A percentile compares a stretch with the other conserved stretches of the same genome.
These are phyloP conservation scores for Porites rus DNA, from an alignment of 92 coral and sea anemone species.

Conservation along the genomic window DNA sequence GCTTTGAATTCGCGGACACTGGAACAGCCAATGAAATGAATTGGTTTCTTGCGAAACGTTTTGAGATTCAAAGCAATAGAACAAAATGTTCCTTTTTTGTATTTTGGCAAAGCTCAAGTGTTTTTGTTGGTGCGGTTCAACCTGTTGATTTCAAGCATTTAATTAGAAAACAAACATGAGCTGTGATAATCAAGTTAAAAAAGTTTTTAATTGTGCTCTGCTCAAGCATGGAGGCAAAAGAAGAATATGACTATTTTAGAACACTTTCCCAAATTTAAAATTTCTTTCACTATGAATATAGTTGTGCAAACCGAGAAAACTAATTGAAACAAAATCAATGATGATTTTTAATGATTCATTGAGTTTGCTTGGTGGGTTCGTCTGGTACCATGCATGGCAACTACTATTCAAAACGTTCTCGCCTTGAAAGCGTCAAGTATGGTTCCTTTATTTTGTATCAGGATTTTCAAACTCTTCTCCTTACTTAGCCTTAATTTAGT, in stretches of 20 bases:
- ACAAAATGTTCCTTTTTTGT: background rate
- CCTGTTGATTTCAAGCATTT: slow-evolving; percentile 39
- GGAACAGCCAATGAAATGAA: too few species aligned
- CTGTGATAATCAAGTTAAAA: too few species aligned
- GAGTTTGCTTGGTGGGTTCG: slow-evolving; percentile 25
- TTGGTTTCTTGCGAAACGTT: too few species aligned
- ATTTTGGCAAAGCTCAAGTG: background rate
- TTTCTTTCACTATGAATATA: background rate
- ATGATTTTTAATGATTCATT: slow-evolving; percentile 41
- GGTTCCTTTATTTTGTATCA: background rate
- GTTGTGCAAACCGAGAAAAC: background rate
- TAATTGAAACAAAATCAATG: background rate
- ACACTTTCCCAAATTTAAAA: background rate
- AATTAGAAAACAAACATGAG: background rate
- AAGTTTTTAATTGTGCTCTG: too few species aligned
- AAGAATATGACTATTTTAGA: background rate
- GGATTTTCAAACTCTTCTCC: background rate
- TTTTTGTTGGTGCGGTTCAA: background rate
- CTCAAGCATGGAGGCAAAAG: too few species aligned
- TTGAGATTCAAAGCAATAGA: too few species aligned
- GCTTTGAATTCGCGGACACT: too few species aligned
- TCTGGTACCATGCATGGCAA: slow-evolving; percentile 31
- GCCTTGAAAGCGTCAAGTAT: slow-evolving; percentile 9
- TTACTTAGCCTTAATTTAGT: slow-evolving; percentile 14
- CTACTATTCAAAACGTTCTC: slow-evolving; percentile 28